Conservation (phyloP, 2,888 invertebrate genomes). For the Conomelus anceps region DNA sequence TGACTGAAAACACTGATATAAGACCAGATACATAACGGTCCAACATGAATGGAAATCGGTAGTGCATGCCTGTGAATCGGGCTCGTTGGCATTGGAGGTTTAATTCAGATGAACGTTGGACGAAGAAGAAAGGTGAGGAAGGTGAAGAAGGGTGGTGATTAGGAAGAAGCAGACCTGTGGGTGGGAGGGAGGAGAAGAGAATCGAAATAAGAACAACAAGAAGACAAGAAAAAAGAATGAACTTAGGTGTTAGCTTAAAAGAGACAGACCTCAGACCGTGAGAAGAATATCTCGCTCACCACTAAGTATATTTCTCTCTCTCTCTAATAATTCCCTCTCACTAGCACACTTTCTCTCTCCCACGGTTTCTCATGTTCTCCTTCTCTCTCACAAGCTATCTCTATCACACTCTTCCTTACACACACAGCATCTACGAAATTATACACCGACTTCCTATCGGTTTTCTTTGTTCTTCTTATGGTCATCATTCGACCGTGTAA, state of each 20-base stretch:
- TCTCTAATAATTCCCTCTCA: neutral
- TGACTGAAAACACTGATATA: too few species aligned
- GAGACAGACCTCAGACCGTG: neutral
- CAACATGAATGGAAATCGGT: neutral
- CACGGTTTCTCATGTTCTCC: neutral
- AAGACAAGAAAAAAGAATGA: neutral
- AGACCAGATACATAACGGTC: too few species aligned
- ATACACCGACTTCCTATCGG: neutral
- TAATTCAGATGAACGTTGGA: neutral
- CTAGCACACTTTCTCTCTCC: neutral
- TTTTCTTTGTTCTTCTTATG: neutral
- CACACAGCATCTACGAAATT: neutral
- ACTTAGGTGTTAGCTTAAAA: neutral
- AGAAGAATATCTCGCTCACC: neutral
- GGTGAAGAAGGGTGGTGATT: neutral
- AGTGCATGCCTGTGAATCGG: neutral
- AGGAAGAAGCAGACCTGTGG: too few species aligned
- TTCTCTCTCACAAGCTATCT: neutral
- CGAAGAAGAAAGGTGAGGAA: too few species aligned
- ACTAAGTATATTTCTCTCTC: neutral
- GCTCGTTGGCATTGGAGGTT: neutral
- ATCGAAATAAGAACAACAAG: neutral
- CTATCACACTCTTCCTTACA: neutral
- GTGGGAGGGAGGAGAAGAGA: neutral
- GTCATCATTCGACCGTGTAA: neutral